Conservation (phyloP, 2,797 vertebrate species). For the Lacerta bilineata region DNA sequence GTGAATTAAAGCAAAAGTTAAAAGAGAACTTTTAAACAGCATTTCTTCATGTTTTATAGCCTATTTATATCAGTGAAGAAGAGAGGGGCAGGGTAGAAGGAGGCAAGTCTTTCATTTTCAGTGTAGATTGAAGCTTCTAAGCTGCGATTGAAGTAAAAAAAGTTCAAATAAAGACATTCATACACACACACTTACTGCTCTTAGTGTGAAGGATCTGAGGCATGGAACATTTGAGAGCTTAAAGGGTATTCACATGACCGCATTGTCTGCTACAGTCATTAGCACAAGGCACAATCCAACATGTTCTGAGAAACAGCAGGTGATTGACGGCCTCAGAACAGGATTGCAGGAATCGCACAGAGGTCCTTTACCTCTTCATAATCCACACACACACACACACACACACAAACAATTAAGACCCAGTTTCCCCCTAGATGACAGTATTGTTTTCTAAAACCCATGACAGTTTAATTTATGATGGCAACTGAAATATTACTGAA, state of each 20-base stretch:
- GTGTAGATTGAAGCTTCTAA: conserved; percentile 20
- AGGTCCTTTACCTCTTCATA: background rate
- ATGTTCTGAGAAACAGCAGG: conserved; percentile 7
- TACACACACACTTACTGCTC: conserved; percentile 5
- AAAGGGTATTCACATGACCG: background rate
- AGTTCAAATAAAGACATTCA: conserved; percentile 7
- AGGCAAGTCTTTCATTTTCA: conserved; percentile 33
- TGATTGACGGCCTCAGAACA: background rate
- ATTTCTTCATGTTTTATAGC: conserved; percentile 37
- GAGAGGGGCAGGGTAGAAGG: background rate
- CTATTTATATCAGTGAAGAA: conserved; percentile 35
- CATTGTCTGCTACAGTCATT: conserved; percentile 11
- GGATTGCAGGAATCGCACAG: background rate
- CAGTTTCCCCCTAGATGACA: background rate
- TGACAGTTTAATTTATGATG: background rate
- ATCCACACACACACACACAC: background rate
- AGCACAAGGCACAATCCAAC: background rate
- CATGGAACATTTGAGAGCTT: background rate
- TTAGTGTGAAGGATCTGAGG: conserved; percentile 22
- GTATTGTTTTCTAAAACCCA: background rate
- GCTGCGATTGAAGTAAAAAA: conserved; percentile 39
- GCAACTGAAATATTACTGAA: background rate
- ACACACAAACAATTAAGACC: background rate
- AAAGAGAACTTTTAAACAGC: conserved; percentile 41
- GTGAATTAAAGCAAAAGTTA: conserved; percentile 18